A percentile compares a stretch with the other conserved stretches of the same genome.
phyloP scores from a whole-genome alignment of 2,888 invertebrate species.

The Phengaris arion region DNA sequence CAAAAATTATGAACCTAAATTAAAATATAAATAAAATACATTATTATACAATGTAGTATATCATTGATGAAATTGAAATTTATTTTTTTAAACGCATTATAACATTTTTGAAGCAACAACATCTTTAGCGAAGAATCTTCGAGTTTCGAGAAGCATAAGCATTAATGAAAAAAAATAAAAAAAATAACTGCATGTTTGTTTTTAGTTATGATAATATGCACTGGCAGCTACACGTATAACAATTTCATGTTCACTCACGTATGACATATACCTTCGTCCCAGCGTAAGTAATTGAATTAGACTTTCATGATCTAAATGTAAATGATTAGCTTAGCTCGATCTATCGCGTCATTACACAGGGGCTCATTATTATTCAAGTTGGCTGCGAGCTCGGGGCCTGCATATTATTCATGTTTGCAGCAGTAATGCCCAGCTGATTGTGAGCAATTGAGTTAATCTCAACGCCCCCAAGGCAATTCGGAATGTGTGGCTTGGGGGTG shows the following conservation, averaged over 20 bases:
- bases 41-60: no score
- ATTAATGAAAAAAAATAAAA: no score
- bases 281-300: not conserved
- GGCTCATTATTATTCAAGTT: constrained; percentile 47
- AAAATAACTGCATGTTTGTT: no score
- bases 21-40: no score
- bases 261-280: not conserved
- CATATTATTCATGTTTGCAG: constrained; percentile 52
- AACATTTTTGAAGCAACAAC: no score
- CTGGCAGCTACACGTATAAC: no score
- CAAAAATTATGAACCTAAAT: not conserved
- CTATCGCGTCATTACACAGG: constrained; percentile 30
- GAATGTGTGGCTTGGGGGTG: constrained; percentile 30
- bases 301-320: constrained; percentile 20
- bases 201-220: no score
- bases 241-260: not conserved
- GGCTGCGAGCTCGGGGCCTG: constrained; percentile 41
- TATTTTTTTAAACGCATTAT: no score
- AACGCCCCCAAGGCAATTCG: constrained; percentile 36
- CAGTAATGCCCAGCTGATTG: constrained; percentile 48
- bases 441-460: constrained; percentile 45
- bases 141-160: no score
- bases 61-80: no score
- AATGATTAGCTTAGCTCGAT: constrained; percentile 30
- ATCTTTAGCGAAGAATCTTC: no score